Base-by-base conservation (phyloP, 2,113 vertebrate genomes). In the Diadophis punctatus region DNA sequence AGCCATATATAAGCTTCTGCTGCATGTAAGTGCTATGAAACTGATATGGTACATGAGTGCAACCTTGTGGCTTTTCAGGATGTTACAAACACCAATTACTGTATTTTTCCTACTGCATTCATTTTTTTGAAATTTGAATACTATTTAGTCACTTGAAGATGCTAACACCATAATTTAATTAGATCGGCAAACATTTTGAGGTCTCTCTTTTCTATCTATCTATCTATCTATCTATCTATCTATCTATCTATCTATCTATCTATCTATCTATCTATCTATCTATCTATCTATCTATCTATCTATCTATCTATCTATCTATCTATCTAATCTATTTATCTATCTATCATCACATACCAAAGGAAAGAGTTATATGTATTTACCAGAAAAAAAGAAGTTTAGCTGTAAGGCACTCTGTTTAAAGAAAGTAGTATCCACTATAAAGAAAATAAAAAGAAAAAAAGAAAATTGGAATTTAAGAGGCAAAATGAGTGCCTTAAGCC, bases 1-100 rank as follows among this genome's bases (percentile, higher is more conserved):
- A 74, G 43, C 58, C 27, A 68, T 6, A n/a, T 39, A 30, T 30
- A 48, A 86, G 14, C 18, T 51, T 60, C 12, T 10, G 56, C 12
- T 43, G 22, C 30, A 53, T 34, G 14, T 12, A 11, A 86, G 49
- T 56, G 8, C 18, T 52, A n/a, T 91, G 49, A 53, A 51, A 53
- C 10, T 9, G 49, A 87, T 55, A 91, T 63, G 68, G 49, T 95
- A 92, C 46, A 53, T 87, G 34, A 94, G 96, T 95, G 89, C 96
- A 94, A 58, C 94, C 97, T 96, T 93, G 93, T 92, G 97, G 95
- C 52, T 91, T 90, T 8, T 4, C 20, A 53, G 0, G 39, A 87
- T 63, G 91, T 11, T 25, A 48, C 97, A 95, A 80, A 60, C 12
- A 1, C 30, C 30, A 51, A 68, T 27, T 53, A 52, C 8, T 27